Conservation (phyloP, 2,113 vertebrate genomes). For the Psammodynastes pulverulentus region DNA sequence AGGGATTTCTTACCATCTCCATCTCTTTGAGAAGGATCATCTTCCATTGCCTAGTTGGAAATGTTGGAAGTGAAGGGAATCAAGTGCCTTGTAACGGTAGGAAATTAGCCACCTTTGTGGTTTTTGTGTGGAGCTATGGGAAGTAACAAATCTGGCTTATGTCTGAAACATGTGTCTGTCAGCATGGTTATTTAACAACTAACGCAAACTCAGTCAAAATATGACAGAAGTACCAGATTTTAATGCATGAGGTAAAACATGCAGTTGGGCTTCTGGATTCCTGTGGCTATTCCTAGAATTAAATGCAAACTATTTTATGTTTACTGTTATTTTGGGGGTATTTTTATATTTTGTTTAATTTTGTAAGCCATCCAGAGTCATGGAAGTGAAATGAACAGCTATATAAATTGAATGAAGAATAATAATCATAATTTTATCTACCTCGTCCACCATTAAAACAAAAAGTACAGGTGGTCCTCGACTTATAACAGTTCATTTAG, state of each 20-base stretch:
- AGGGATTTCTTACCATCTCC: conserved; percentile 45
- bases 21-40: conserved; percentile 48
- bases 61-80: conserved; percentile 20
- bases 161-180: not conserved
- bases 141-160: not conserved
- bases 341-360: too few species aligned
- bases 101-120: not conserved
- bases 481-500: too few species aligned
- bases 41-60: conserved; percentile 54
- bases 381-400: too few species aligned
- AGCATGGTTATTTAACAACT: not conserved
- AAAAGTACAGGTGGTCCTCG: too few species aligned
- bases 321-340: too few species aligned
- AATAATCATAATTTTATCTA: too few species aligned
- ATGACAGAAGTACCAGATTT: not conserved
- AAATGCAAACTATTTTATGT: too few species aligned
- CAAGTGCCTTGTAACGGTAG: not conserved
- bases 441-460: too few species aligned
- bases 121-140: not conserved
- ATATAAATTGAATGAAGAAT: too few species aligned
- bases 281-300: not conserved
- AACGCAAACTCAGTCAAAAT: not conserved
- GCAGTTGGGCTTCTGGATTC: not conserved
- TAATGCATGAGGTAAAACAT: too few species aligned
- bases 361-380: too few species aligned